phyloP scores from a whole-genome alignment of 2,888 invertebrate species.

The Pardosa pseudoannulata region DNA sequence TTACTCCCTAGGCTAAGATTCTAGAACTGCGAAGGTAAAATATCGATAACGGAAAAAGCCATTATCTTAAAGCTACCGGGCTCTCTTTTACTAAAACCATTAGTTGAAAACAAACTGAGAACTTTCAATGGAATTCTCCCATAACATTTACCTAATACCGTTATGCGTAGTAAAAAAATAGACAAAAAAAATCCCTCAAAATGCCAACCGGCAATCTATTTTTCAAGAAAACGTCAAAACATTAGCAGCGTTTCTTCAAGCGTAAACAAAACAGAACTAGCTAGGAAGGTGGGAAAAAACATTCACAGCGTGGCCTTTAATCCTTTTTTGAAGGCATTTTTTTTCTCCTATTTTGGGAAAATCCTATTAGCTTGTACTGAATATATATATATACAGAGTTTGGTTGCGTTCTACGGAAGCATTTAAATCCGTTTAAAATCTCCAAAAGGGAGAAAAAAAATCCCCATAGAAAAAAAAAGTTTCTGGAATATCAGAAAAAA shows the following conservation, averaged over 20 bases:
- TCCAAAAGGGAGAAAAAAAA: neutral
- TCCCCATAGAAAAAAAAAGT: neutral
- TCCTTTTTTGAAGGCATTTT: neutral
- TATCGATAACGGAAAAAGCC: too few relatives aligned
- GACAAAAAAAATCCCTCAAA: neutral
- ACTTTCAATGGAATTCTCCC: neutral
- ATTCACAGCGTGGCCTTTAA: neutral
- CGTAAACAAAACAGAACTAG: neutral
- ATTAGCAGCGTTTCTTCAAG: neutral
- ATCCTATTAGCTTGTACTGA: neutral
- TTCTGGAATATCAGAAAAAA: too few relatives aligned
- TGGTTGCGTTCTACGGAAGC: neutral
- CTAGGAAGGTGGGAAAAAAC: neutral
- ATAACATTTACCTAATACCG: neutral
- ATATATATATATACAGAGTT: neutral
- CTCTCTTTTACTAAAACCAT: too few relatives aligned
- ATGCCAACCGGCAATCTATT: neutral
- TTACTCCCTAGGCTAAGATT: too few relatives aligned
- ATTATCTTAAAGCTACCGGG: too few relatives aligned
- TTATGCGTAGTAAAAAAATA: neutral
- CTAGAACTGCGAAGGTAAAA: too few relatives aligned
- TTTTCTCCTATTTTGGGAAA: neutral
- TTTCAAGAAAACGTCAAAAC: neutral
- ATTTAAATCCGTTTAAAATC: constrained; percentile 12
- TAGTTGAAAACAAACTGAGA: neutral